A percentile compares a stretch with the other conserved stretches of the same genome.
These are phyloP conservation scores for Drosophila anomelani DNA, from an alignment of 2,888 invertebrate genomes.

Conservation along the genomic window DNA sequence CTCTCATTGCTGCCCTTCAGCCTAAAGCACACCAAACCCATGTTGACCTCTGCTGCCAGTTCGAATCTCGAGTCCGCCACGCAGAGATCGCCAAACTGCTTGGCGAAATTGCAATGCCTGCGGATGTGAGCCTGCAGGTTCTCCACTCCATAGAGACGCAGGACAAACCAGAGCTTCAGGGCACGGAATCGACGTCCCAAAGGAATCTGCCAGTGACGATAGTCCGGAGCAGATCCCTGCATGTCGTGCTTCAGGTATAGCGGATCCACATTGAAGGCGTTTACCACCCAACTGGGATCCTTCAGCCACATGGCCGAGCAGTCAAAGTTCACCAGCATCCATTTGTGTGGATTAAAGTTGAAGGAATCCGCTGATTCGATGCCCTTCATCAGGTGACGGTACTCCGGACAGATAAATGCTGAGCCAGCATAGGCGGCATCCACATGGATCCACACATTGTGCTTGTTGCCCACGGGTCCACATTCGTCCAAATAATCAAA, in stretches of 20 bases:
- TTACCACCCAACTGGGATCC: constrained; percentile 94
- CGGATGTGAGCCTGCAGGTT: constrained; percentile 95
- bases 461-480: constrained; percentile 93
- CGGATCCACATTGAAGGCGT: constrained; percentile 99
- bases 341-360: constrained; percentile 99
- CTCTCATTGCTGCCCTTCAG: constrained; percentile 93
- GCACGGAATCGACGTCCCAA: constrained; percentile 96
- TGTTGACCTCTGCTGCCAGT: constrained; percentile 93
- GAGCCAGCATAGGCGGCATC: constrained; percentile 98
- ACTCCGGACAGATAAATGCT: constrained; percentile 98
- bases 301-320: constrained; percentile 99
- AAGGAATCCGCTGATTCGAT: constrained; percentile 96
- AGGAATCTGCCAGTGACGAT: constrained; percentile 99
- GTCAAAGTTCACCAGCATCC: constrained; percentile 99
- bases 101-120: constrained; percentile 93
- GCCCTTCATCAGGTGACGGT: constrained; percentile 94
- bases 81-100: constrained; percentile 93
- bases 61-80: constrained; percentile 93
- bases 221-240: constrained; percentile 95
- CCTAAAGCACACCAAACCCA: constrained; percentile 98
- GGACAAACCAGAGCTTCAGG: constrained; percentile 97
- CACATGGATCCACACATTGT: constrained; percentile 95
- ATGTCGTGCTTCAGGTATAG: constrained; percentile 97
- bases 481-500: constrained; percentile 96
- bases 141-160: constrained; percentile 94